Base-by-base conservation (phyloP, 2,797 vertebrate genomes). In the Sparidentex hasta region DNA sequence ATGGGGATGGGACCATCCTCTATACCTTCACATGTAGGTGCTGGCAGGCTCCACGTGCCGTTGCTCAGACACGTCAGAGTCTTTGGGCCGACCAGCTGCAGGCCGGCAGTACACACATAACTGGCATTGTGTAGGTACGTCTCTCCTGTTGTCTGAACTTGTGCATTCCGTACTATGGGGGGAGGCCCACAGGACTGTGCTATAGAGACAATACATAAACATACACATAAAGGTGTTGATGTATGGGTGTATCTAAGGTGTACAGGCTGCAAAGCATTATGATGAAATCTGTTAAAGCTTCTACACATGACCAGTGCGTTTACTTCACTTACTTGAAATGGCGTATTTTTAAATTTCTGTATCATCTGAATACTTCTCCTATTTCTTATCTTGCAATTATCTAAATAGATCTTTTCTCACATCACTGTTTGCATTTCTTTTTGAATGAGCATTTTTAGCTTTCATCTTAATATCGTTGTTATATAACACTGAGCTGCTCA, bases 41-140 rank as follows among this genome's bases (percentile, higher is more conserved):
- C 86, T 5, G 97, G 96, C 8, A 85, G 90, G 76, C 96, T 97
- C 98, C 98, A 99, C 0, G 93, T 95, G 58, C 97, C 96, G 66
- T 98, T 93, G 23, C 93, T 90, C 81, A 95, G 95, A 88, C 98
- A 99, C 66, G 62, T 88, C 41, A 97, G 91, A 29, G 93, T 96
- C 70, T 93, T 89, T 7, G 92, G 86, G 51, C 96, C 97, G 65
- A 95, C 43, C 41, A 97, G 94, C 58, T 91, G 95, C 82, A 96
- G 90, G 18, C 96, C 96, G 20, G 87, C 63, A 43, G 63, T 80
- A 80, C 97, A 98, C 3, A 91, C 72, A 68, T 95, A 98, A 21
- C 91, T 96, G 64, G 96, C 90, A 13, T 94, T 96, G 83, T 93
- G 94, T 18, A 74, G 88, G 67, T 94, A 93, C 0, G 92, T 89